Conservation (phyloP, 2,797 vertebrate species). For the Amazonetta brasiliensis region DNA sequence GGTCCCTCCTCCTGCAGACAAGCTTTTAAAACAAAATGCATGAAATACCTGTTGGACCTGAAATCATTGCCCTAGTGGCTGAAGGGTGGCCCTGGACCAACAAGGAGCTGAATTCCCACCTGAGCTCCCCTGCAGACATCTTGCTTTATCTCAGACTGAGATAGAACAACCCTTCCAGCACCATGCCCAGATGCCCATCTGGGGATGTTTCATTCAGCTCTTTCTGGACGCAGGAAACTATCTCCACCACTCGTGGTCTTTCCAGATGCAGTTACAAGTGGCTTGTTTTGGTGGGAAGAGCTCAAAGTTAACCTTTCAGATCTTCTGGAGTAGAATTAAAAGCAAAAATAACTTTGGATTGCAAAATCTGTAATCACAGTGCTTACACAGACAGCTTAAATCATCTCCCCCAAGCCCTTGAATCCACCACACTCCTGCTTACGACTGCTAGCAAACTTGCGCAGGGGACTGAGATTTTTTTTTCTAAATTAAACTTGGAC, state of each 20-base stretch:
- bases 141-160: not conserved
- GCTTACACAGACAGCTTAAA: not conserved
- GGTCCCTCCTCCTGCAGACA: not conserved
- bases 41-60: not conserved
- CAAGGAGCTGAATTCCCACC: not conserved
- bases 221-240: not conserved
- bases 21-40: not conserved
- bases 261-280: not conserved
- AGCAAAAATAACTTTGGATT: not conserved
- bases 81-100: not conserved
- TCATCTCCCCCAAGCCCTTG: not conserved
- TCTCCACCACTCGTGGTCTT: fast-evolving
- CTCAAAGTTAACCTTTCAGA: not conserved
- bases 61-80: not conserved
- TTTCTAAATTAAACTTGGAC: slow-evolving; percentile 52
- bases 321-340: not conserved
- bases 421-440: not conserved
- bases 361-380: fast-evolving
- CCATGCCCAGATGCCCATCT: not conserved
- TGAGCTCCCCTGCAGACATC: not conserved
- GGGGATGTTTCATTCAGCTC: not conserved
- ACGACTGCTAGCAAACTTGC: not conserved
- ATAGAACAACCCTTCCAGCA: not conserved
- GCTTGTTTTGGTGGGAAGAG: not conserved
- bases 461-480: not conserved